Percentiles rank a stretch among this genome's conserved stretches.
phyloP scores from a whole-genome alignment of 1,140 invertebrate genomes.

The Trichonephila clavata region DNA sequence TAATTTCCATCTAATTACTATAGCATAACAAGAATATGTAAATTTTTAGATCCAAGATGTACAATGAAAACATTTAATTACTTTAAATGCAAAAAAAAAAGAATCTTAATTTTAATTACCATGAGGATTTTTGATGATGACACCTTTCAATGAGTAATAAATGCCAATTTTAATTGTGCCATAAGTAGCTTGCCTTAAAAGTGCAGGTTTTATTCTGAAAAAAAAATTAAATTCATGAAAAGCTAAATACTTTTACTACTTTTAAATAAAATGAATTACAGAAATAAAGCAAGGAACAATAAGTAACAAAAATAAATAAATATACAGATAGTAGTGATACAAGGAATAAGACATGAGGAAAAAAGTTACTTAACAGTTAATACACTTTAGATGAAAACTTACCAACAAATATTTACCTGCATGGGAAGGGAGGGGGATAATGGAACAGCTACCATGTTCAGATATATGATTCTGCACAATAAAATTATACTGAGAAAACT shows the following conservation, averaged over 20 bases:
- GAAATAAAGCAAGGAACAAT: no score
- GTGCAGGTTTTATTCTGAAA: slow-evolving; percentile 92
- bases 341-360: not conserved
- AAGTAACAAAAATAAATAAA: not conserved
- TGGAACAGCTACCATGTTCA: slow-evolving; percentile 57
- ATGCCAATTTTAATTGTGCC: slow-evolving; percentile 98
- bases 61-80: no score
- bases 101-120: slow-evolving; percentile 77
- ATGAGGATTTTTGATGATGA: slow-evolving; percentile 83
- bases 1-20: no score
- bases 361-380: not conserved
- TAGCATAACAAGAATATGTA: no score
- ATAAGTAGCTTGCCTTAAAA: slow-evolving; percentile 95
- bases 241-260: not conserved
- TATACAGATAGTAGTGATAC: not conserved
- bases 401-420: slow-evolving; percentile 52
- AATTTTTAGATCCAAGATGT: no score
- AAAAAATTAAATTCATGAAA: slow-evolving; percentile 50
- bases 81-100: no score
- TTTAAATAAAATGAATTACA: no score
- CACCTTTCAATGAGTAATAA: slow-evolving; percentile 93
- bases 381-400: slow-evolving; percentile 29
- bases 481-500: slow-evolving; percentile 65
- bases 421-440: not conserved
- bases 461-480: slow-evolving; percentile 63